phyloP scores from a whole-genome alignment of 2,888 invertebrate species.

The Cactoblastis cactorum region DNA sequence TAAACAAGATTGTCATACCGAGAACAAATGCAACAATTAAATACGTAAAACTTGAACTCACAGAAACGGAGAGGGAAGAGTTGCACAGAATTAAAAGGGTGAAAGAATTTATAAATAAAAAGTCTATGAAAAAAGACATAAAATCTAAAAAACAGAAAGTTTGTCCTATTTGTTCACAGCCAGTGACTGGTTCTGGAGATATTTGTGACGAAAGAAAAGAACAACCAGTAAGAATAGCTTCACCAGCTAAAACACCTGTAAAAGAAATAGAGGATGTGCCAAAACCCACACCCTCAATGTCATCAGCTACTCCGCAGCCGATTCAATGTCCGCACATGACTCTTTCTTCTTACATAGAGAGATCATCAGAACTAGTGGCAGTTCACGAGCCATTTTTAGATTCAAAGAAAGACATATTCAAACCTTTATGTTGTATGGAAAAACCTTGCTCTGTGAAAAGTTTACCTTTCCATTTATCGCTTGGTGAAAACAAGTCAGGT shows the following conservation, averaged over 20 bases:
- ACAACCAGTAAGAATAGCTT: background rate
- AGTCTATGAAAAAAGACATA: slow-evolving; percentile 15
- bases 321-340: background rate
- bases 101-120: slow-evolving; percentile 28
- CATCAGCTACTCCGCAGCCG: background rate
- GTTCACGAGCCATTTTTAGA: background rate
- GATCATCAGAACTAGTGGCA: background rate
- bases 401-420: background rate
- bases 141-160: background rate
- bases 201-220: background rate
- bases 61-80: slow-evolving; percentile 40
- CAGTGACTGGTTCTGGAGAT: background rate
- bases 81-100: slow-evolving; percentile 40
- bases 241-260: background rate
- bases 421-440: background rate
- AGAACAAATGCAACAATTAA: slow-evolving; percentile 30
- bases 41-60: slow-evolving; percentile 36
- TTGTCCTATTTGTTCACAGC: background rate
- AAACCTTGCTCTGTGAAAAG: background rate
- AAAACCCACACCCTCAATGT: background rate
- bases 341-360: background rate
- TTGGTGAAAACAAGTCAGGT: background rate
- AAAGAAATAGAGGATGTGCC: background rate
- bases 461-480: background rate
- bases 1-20: slow-evolving; percentile 39